Evolutionary conservation across 2,888 invertebrate genomes (phyloP).

Genomic region (Aleiodes leptofemur): DNA sequence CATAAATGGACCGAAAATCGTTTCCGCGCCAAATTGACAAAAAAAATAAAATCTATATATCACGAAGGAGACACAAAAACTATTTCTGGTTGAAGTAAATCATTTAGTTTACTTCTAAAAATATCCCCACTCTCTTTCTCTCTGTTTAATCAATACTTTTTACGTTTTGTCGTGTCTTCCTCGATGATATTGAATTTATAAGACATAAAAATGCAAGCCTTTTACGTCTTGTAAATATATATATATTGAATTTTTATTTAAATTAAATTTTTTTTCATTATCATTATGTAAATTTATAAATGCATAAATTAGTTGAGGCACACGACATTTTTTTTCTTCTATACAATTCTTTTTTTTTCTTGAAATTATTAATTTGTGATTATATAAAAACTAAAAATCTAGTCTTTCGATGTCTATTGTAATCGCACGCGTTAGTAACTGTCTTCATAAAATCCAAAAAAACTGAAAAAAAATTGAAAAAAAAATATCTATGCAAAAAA

Average conservation of each 20-base stretch:
- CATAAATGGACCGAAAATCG: conserved; percentile 42
- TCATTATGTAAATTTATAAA: not conserved
- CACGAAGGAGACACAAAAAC: conserved; percentile 35
- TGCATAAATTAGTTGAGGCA: not conserved
- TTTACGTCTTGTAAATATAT: conserved; percentile 8
- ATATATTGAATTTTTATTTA: not conserved
- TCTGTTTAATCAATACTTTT: conserved; percentile 12
- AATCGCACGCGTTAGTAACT: conserved; percentile 35
- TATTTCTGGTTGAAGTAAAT: conserved; percentile 40
- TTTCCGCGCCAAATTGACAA: conserved; percentile 38
- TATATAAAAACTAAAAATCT: conserved; percentile 31
- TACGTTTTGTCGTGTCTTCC: conserved; percentile 7
- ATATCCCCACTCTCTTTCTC: not conserved
- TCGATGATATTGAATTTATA: conserved; percentile 13
- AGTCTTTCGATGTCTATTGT: conserved; percentile 56
- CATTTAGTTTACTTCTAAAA: conserved; percentile 12
- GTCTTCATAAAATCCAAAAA: conserved; percentile 29
- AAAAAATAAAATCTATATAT: conserved; percentile 10
- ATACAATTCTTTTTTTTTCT: not conserved
- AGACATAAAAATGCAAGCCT: conserved; percentile 24
- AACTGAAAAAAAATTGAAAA: conserved; percentile 7
- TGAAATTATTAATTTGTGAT: not conserved
- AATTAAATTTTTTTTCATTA: not conserved
- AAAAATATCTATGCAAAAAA: not conserved
- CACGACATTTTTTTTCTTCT: not conserved